Base-by-base conservation (phyloP, 2,113 vertebrate genomes). In the Falco punctatus region DNA sequence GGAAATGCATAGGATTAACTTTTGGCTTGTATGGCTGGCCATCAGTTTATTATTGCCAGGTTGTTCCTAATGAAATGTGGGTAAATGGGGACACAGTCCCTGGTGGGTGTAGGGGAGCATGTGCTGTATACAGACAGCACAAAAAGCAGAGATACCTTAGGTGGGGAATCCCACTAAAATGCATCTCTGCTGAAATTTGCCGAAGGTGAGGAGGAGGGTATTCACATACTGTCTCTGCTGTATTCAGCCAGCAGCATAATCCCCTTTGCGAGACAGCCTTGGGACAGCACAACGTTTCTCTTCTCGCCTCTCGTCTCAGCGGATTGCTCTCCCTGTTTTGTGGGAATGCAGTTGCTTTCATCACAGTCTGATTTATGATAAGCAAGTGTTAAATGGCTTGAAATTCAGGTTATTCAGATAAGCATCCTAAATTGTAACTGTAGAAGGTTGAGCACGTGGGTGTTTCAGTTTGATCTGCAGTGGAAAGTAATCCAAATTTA, bases 401-500 rank as follows among this genome's bases (percentile, higher is more conserved):
- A 88, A 91, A 92, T 91, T 88, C 6, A 1, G 23, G 58, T 88
- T 93, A 86, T 86, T 88, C 72, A 51, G 75, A 81, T 92, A 92
- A 95, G 32, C 3, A 8, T 74, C 64, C 86, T 74, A 11, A 77
- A 44, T 38, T 58, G 35, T 42, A 73, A 54, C 86, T n/a, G 1
- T 9, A 73, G 82, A 46, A 72, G 58, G 86, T 57, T 6, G 8
- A 91, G n/a, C 55, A 32, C 1, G 0, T 77, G 82, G 80, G 64
- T 88, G 69, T 83, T 86, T 74, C 17, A 28, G 55, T 81, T 62
- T 70, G 58, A 92, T 88, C 72, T 88, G 64, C 14, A 5, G 72
- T 51, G 70, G 65, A 86, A 91, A 71, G 65, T 57, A 90, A 95
- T 86, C 77, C 72, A 92, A 91, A 91, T 81, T 91, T 96, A 94